These are phyloP conservation scores for Varecia variegata DNA, from an alignment of 2,797 vertebrate species.

Conservation along the genomic window DNA sequence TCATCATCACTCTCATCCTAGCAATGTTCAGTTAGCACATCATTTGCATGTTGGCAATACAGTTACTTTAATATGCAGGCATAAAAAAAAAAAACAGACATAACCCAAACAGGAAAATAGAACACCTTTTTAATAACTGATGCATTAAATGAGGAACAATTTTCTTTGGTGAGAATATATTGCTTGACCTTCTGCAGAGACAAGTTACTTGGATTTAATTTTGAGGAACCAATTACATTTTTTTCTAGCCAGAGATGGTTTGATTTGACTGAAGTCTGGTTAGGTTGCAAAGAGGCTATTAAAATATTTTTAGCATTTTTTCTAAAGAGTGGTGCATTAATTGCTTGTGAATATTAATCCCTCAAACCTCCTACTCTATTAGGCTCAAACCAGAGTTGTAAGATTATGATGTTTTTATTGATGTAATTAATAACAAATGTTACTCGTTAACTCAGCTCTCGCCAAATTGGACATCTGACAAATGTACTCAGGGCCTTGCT, in stretches of 20 bases:
- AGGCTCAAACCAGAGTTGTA: conserved; percentile 24
- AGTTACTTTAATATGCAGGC: conserved; percentile 58
- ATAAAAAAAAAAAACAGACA: conserved; percentile 26
- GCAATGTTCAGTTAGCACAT: conserved; percentile 28
- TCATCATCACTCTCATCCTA: conserved; percentile 17
- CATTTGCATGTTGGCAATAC: conserved; percentile 68
- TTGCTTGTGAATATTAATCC: conserved; percentile 56
- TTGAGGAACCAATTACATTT: conserved; percentile 56
- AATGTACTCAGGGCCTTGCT: conserved; percentile 43
- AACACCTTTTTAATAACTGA: conserved; percentile 66
- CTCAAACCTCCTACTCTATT: conserved; percentile 60
- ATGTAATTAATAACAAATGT: conserved; percentile 71
- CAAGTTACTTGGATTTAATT: conserved; percentile 70
- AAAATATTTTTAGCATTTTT: conserved; percentile 54
- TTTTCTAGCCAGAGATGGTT: conserved; percentile 44
- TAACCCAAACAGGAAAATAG: conserved; percentile 62
- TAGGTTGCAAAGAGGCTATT: conserved; percentile 56
- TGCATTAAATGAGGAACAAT: conserved; percentile 37
- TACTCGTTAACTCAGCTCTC: conserved; percentile 50
- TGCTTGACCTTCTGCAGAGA: conserved; percentile 66
- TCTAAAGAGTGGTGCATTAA: conserved; percentile 51
- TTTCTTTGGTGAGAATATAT: conserved; percentile 64
- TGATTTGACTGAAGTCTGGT: conserved; percentile 61
- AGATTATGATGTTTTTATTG: conserved; percentile 66
- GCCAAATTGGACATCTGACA: conserved; percentile 56